A percentile compares a stretch with the other conserved stretches of the same genome.
phyloP scores from a whole-genome alignment of 2,113 vertebrate genomes.

The Machaerirhynchus nigripectus region DNA sequence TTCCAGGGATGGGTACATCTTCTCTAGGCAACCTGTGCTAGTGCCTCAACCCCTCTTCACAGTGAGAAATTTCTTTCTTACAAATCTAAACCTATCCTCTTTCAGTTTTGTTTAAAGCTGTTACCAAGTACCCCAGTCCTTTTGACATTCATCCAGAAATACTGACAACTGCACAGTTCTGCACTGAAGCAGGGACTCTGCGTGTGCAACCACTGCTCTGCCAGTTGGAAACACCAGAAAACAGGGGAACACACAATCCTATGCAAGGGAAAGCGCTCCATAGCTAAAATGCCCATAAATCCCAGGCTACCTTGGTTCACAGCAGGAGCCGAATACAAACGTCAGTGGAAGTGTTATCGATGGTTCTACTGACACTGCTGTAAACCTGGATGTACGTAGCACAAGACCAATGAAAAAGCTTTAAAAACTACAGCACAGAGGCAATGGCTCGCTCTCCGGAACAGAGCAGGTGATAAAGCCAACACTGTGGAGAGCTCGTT shows the following conservation, averaged over 20 bases:
- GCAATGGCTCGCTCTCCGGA: background rate
- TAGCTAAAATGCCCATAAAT: background rate
- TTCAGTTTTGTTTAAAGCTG: background rate
- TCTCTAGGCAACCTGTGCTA: background rate
- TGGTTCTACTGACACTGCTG: fast-evolving
- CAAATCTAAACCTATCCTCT: background rate
- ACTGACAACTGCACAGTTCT: background rate
- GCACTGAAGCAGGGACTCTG: fast-evolving
- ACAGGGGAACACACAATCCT: background rate
- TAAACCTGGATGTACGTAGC: fast-evolving
- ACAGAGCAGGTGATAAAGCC: fast-evolving
- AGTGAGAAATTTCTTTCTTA: background rate
- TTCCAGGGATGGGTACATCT: background rate
- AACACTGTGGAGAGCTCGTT: fast-evolving
- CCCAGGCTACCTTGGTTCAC: background rate
- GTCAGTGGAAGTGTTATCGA: fast-evolving
- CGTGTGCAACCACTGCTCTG: background rate
- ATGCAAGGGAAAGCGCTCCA: background rate
- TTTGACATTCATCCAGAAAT: background rate
- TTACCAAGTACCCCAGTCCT: background rate
- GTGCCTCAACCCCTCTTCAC: fast-evolving
- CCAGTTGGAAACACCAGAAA: background rate
- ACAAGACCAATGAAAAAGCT: background rate
- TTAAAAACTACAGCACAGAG: background rate
- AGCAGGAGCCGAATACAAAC: fast-evolving